Evolutionary conservation across 2,113 vertebrate species (phyloP).

Genomic region (Triplophysa tibetana): DNA sequence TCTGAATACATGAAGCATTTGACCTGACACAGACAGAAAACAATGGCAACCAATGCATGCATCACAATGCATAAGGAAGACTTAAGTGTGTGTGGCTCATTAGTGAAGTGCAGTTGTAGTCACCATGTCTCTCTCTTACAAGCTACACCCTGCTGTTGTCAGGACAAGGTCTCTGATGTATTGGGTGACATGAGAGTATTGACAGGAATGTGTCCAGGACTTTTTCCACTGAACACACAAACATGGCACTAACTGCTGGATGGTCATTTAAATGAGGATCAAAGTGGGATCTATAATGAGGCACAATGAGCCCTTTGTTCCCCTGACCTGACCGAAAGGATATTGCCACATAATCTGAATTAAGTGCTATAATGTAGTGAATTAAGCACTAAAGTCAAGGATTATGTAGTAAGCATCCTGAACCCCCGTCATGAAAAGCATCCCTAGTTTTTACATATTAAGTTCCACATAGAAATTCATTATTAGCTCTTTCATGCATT

Average conservation of each 20-base stretch:
- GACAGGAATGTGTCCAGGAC: constrained; percentile 59
- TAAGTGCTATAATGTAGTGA: not conserved
- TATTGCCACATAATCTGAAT: not conserved
- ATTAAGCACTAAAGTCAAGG: too few relatives aligned
- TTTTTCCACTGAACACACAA: constrained; percentile 49
- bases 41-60: not conserved
- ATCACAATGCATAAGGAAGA: not conserved
- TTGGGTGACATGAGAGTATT: constrained; percentile 65
- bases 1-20: not conserved
- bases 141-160: constrained; percentile 34
- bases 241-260: constrained; percentile 4
- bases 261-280: not conserved
- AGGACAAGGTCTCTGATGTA: constrained; percentile 57
- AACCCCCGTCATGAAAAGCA: too few relatives aligned
- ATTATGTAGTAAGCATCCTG: too few relatives aligned
- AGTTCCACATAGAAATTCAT: too few relatives aligned
- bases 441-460: too few relatives aligned
- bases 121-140: constrained; percentile 56
- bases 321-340: not conserved
- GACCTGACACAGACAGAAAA: not conserved
- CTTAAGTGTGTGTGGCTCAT: not conserved
- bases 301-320: constrained; percentile 16
- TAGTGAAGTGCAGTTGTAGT: constrained; percentile 53
- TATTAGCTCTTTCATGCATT: too few relatives aligned
- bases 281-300: not conserved